These are phyloP conservation scores for Globia sparganii DNA, from an alignment of 2,888 invertebrate species.

Conservation along the genomic window DNA sequence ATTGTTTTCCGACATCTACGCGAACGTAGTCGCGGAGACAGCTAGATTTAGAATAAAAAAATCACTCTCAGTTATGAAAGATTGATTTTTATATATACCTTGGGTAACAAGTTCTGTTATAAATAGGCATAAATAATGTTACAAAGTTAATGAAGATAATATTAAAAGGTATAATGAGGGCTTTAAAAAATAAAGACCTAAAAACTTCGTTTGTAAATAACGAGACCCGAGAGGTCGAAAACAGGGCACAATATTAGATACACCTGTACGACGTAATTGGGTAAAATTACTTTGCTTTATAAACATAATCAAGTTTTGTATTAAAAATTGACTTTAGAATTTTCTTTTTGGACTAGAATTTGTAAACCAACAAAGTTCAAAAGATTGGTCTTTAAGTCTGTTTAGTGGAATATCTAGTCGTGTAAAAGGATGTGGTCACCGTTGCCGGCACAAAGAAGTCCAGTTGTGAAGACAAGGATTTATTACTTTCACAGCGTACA, in stretches of 20 bases:
- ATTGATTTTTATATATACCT: not conserved
- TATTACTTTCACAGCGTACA: too few species aligned
- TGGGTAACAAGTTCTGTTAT: not conserved
- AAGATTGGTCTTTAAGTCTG: not conserved
- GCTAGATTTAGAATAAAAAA: not conserved
- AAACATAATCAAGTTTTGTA: slow-evolving; percentile 41
- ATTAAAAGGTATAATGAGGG: slow-evolving; percentile 18
- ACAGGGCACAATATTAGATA: slow-evolving; percentile 51
- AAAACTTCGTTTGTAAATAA: slow-evolving; percentile 41
- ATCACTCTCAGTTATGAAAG: not conserved
- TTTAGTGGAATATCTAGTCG: too few species aligned
- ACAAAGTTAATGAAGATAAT: slow-evolving; percentile 17
- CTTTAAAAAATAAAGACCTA: slow-evolving; percentile 40
- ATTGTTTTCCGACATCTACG: too few species aligned
- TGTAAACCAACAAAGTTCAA: not conserved
- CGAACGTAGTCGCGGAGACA: too few species aligned
- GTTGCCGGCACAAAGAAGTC: too few species aligned
- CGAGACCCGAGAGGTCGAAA: slow-evolving; percentile 43
- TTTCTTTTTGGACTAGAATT: not conserved
- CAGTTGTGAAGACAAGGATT: too few species aligned
- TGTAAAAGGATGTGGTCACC: too few species aligned
- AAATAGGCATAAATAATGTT: not conserved
- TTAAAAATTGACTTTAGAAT: slow-evolving; percentile 39
- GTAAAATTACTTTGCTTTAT: slow-evolving; percentile 49
- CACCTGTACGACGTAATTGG: slow-evolving; percentile 61